phyloP scores from a whole-genome alignment of 2,888 invertebrate species.

The Boloria selene region DNA sequence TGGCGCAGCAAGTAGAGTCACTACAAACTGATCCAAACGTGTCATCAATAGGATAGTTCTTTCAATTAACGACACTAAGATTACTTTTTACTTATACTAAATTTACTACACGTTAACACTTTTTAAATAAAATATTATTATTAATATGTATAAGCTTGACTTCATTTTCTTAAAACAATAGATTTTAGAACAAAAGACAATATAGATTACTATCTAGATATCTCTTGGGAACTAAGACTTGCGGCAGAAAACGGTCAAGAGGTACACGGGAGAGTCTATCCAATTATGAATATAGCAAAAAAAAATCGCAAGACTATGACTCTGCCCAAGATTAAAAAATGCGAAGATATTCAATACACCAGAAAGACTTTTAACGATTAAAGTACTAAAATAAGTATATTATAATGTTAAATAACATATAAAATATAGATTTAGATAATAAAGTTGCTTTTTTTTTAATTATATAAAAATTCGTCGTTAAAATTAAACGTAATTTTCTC shows the following conservation, averaged over 20 bases:
- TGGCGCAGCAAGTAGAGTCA: no score
- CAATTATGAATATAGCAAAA: slow-evolving; percentile 38
- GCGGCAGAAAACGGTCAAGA: slow-evolving; percentile 37
- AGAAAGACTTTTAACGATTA: not conserved
- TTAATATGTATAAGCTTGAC: slow-evolving; percentile 1
- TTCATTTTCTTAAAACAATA: slow-evolving; percentile 22
- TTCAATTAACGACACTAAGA: no score
- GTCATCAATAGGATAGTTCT: no score
- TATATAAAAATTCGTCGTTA: no score
- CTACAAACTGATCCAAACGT: no score
- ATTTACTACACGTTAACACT: no score
- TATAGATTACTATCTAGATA: slow-evolving; percentile 29
- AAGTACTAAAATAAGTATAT: no score
- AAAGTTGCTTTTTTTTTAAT: no score
- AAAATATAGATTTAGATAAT: no score
- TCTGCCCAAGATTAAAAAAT: slow-evolving; percentile 25
- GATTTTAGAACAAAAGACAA: slow-evolving; percentile 33
- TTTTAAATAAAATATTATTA: not conserved
- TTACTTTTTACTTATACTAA: no score
- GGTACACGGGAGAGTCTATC: slow-evolving; percentile 37
- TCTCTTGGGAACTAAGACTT: slow-evolving; percentile 33
- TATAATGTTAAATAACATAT: no score
- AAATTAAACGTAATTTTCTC: no score
- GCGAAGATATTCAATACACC: not conserved
- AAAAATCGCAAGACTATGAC: slow-evolving; percentile 37